Percentiles rank a stretch among this genome's conserved stretches.
These are phyloP conservation scores for Thymelicus sylvestris DNA, from an alignment of 2,888 invertebrate genomes.

Conservation along the genomic window DNA sequence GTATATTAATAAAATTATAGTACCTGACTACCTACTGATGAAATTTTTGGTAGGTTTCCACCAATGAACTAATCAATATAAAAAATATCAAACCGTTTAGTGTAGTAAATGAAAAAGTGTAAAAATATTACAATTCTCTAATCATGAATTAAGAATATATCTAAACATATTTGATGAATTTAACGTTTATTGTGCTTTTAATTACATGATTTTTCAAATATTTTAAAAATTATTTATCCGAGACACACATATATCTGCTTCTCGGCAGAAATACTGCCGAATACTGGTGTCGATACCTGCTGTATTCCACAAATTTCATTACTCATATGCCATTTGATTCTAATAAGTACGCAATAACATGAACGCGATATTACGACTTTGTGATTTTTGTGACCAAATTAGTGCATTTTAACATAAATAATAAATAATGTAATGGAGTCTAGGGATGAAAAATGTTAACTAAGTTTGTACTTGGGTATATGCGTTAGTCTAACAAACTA, in stretches of 20 bases:
- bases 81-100: too few species aligned
- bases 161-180: too few species aligned
- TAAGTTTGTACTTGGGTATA: constrained; percentile 7
- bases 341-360: neutral
- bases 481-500: neutral
- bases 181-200: too few species aligned
- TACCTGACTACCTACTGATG: too few species aligned
- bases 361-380: neutral
- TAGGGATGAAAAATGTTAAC: neutral
- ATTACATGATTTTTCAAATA: neutral
- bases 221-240: neutral
- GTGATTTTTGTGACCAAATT: constrained; percentile 2
- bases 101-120: too few species aligned
- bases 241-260: neutral
- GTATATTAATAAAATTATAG: too few species aligned
- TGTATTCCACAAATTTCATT: neutral
- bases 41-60: too few species aligned
- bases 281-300: too few species aligned
- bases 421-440: neutral
- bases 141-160: too few species aligned
- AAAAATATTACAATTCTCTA: too few species aligned
- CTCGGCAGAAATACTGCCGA: too few species aligned
- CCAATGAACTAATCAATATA: too few species aligned
- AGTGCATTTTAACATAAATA: neutral
- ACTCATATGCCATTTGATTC: neutral